phyloP scores from a whole-genome alignment of 1,140 invertebrate species.

The Zaprionus tsacasi region DNA sequence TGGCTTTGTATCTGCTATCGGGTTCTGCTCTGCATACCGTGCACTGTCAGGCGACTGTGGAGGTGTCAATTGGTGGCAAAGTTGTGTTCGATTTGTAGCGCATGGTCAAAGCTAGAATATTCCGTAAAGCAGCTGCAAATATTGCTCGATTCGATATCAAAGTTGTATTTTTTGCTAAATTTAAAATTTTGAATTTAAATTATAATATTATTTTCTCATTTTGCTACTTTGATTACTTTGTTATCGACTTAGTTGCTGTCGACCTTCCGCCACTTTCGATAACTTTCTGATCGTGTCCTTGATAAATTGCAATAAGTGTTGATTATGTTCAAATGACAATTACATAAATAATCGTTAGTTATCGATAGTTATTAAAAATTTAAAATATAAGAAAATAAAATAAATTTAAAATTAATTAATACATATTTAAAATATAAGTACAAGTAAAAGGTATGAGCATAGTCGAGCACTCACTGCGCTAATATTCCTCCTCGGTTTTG shows the following conservation, averaged over 20 bases:
- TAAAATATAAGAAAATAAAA: background rate
- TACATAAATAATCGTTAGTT: background rate
- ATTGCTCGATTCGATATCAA: no score
- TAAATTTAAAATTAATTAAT: no score
- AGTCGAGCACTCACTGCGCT: background rate
- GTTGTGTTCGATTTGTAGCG: no score
- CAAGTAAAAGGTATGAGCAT: background rate
- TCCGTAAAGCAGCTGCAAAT: no score
- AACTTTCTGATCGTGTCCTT: background rate
- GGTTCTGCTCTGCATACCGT: conserved; percentile 19
- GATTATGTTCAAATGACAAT: background rate
- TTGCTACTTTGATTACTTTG: no score
- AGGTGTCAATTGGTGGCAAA: background rate
- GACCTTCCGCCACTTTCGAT: background rate
- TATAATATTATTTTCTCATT: no score
- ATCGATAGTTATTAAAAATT: background rate
- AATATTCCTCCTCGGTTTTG: conserved; percentile 32
- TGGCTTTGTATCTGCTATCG: conserved; percentile 31
- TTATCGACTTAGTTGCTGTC: background rate
- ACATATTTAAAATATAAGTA: background rate
- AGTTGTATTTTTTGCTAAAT: background rate
- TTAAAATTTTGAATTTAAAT: background rate
- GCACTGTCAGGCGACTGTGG: background rate
- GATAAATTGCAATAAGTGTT: background rate
- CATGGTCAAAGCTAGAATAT: no score